A percentile compares a stretch with the other conserved stretches of the same genome.
Evolutionary conservation across 2,113 vertebrate species (phyloP).

Genomic region (Oryzias curvinotus): DNA sequence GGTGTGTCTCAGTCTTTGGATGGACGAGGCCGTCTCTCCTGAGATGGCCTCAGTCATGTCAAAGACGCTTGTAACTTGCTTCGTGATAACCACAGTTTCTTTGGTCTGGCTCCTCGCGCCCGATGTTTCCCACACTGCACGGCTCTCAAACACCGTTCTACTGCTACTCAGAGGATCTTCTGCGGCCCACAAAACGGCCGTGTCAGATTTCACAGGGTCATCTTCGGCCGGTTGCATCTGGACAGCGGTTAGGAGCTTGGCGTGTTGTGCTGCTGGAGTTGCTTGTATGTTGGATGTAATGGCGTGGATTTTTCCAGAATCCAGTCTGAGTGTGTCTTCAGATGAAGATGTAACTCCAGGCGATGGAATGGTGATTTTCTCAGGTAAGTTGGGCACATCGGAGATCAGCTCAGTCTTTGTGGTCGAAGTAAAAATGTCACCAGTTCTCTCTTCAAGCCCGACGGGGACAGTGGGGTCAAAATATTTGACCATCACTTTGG

Average conservation of each 20-base stretch:
- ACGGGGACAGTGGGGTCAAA: constrained; percentile 49
- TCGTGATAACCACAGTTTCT: constrained; percentile 68
- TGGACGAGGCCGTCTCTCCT: constrained; percentile 69
- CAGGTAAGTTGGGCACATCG: constrained; percentile 71
- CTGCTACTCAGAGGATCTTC: constrained; percentile 39
- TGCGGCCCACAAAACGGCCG: constrained; percentile 43
- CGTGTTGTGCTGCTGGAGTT: constrained; percentile 66
- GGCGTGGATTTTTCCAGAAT: constrained; percentile 69
- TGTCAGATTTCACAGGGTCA: constrained; percentile 25
- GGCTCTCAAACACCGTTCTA: constrained; percentile 55
- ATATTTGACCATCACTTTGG: constrained; percentile 77
- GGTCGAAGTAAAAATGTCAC: constrained; percentile 71
- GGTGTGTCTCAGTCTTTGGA: constrained; percentile 70
- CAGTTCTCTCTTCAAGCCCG: constrained; percentile 48
- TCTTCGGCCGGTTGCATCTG: constrained; percentile 40
- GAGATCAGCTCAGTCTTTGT: constrained; percentile 69
- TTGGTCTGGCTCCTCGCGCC: constrained; percentile 61
- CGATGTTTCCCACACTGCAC: constrained; percentile 56
- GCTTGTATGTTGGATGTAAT: constrained; percentile 73
- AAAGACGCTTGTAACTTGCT: constrained; percentile 60
- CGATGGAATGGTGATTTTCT: constrained; percentile 73
- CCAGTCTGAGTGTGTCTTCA: constrained; percentile 66
- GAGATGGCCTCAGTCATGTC: constrained; percentile 61
- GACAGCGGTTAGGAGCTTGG: constrained; percentile 59
- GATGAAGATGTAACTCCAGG: constrained; percentile 72